Conservation (phyloP, 2,888 invertebrate genomes). For the Shargacucullia verbasci region DNA sequence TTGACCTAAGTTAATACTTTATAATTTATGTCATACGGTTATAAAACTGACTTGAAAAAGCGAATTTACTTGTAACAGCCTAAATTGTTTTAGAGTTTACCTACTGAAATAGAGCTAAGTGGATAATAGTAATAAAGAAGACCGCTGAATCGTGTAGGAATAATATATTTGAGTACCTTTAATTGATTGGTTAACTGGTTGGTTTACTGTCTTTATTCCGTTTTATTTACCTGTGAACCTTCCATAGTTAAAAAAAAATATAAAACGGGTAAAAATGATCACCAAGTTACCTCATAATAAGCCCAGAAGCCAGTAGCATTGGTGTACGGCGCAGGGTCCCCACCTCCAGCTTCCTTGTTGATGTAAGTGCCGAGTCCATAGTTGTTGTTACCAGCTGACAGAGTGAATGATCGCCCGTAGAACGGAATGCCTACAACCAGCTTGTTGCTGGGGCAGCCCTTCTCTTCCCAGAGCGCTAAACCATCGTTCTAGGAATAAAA, state of each 20-base stretch:
- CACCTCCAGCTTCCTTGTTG: conserved; percentile 97
- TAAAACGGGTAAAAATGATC: too few species aligned
- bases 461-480: conserved; percentile 95
- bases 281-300: conserved; percentile 92
- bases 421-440: conserved; percentile 96
- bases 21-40: too few species aligned
- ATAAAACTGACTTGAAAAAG: too few species aligned
- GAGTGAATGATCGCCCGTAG: conserved; percentile 95
- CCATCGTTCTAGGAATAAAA: conserved; percentile 93
- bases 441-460: conserved; percentile 96
- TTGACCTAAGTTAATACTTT: too few species aligned
- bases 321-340: conserved; percentile 95
- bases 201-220: too few species aligned
- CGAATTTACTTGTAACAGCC: too few species aligned
- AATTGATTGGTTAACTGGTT: too few species aligned
- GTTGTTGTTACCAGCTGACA: conserved; percentile 94
- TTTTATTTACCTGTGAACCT: too few species aligned
- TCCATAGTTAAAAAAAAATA: too few species aligned
- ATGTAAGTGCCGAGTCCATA: conserved; percentile 95
- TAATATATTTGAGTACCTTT: too few species aligned
- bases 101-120: too few species aligned
- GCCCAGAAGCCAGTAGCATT: conserved; percentile 96
- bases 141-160: too few species aligned
- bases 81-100: neutral
- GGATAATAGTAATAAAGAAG: neutral